Base-by-base conservation (phyloP, 2,888 invertebrate genomes). In the Euzophera pinguis region DNA sequence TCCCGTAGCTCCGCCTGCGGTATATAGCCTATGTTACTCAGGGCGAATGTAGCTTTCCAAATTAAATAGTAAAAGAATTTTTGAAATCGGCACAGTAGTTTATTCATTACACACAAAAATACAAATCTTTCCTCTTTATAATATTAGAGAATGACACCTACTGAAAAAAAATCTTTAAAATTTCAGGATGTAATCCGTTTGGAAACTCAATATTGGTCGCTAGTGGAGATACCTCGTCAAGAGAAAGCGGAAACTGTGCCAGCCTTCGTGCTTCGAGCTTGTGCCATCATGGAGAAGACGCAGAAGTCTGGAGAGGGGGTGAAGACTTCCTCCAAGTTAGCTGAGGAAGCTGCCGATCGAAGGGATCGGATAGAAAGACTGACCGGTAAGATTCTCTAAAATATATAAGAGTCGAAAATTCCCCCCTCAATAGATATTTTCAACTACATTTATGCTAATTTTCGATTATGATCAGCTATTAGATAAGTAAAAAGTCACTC, bases 211-310 rank as follows among this genome's bases (percentile, higher is more conserved):
- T 97, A 98, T 86, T 98, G 98, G 98, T 96, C 97, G 6, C 85
- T 98, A 69, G 95, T 98, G 55, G 98, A 98, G 82, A 96, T 98
- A 55, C 98, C 98, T 35, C 94, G 95, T 58, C 98, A 98, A 78
- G 97, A 98, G 79, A 97, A 97, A 76, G 97, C 97, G 66, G 98
- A 98, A 87, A 97, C 97, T 1, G 97, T 98, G 13, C 96, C 96
- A 48, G 95, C 95, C 7, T 98, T 97, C 81, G 98, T 98, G 43
- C 92, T 97, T 66, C 92, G 97, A 57, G 97, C 97, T 4, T 97
- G 97, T 76, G 93, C 96, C 55, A 96, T 97, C 64, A 96, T 97
- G 95, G 97, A 97, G 83, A 97, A 96, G 84, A 95, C 96, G 0
- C 96, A 96, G 82, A 96, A 96, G 76, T 95, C 96, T 22, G 96